Conservation (phyloP, 2,797 vertebrate species). For the Premnoplex brunnescens region DNA sequence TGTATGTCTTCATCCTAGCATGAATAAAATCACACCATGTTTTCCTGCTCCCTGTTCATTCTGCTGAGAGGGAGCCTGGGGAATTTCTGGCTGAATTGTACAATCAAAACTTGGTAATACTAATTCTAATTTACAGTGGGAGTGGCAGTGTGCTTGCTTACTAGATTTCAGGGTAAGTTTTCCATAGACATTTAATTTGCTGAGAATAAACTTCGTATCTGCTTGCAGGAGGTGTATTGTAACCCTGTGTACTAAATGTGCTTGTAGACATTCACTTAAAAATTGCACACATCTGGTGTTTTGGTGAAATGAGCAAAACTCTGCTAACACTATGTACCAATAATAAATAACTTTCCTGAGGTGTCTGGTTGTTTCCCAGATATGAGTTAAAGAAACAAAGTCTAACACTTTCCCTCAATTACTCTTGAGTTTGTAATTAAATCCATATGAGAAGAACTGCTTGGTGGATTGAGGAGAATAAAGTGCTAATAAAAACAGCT, state of each 20-base stretch:
- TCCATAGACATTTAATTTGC: neutral
- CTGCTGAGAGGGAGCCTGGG: neutral
- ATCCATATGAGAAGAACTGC: neutral
- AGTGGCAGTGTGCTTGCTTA: neutral
- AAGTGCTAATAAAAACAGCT: conserved; percentile 27
- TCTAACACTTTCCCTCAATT: neutral
- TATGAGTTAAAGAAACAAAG: neutral
- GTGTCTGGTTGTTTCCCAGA: neutral
- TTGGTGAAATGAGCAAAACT: neutral
- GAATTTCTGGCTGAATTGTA: neutral
- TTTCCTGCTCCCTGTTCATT: neutral
- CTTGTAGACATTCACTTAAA: neutral
- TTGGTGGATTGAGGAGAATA: neutral
- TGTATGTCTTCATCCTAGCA: neutral
- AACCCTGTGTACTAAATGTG: neutral
- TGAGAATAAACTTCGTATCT: neutral
- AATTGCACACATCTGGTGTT: neutral
- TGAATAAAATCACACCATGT: neutral
- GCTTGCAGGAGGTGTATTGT: neutral
- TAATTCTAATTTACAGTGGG: neutral
- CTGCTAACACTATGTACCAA: neutral
- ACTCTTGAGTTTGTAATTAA: conserved; percentile 23
- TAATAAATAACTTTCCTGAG: neutral
- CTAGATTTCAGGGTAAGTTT: neutral
- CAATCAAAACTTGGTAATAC: neutral